phyloP scores from a whole-genome alignment of 2,113 vertebrate genomes.

The Eptatretus burgeri region DNA sequence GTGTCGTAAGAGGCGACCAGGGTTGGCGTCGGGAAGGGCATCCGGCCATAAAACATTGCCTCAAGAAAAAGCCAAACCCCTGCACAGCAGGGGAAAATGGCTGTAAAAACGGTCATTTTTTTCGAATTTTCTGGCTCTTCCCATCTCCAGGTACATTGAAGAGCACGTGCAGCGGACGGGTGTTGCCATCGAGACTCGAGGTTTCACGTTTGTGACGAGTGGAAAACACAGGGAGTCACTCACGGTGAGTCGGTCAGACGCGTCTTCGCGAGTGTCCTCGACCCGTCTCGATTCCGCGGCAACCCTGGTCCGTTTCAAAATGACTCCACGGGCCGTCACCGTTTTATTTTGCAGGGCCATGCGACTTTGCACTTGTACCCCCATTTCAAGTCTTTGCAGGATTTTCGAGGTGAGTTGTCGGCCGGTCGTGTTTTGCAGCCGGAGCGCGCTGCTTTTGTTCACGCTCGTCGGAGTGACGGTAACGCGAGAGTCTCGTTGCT shows the following conservation, averaged over 20 bases:
- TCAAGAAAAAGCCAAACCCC: too few species aligned
- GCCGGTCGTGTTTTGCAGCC: neutral
- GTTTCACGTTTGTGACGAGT: constrained; percentile 39
- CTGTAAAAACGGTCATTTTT: too few species aligned
- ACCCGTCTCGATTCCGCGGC: neutral
- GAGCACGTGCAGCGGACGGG: constrained; percentile 45
- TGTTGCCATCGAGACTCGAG: constrained; percentile 41
- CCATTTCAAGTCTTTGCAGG: constrained; percentile 29
- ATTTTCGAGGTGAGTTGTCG: too few species aligned
- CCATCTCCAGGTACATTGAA: constrained; percentile 27
- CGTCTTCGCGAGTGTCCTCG: neutral
- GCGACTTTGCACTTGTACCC: constrained; percentile 39
- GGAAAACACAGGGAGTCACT: constrained; percentile 40
- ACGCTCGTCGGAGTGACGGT: too few species aligned
- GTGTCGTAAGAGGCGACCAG: too few species aligned
- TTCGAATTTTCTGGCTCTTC: too few species aligned
- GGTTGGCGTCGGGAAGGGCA: too few species aligned
- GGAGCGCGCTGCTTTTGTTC: neutral
- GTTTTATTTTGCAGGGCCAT: constrained; percentile 20
- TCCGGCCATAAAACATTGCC: too few species aligned
- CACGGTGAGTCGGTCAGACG: constrained; percentile 19
- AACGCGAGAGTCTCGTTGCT: too few species aligned
- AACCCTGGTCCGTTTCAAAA: neutral
- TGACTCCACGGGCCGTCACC: neutral
- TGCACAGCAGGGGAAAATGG: too few species aligned